Evolutionary conservation across 1,140 invertebrate genomes (phyloP), one percentile per base, ranked within the genome.

Genomic region (Pseudomyrmex dendroicus): DNA sequence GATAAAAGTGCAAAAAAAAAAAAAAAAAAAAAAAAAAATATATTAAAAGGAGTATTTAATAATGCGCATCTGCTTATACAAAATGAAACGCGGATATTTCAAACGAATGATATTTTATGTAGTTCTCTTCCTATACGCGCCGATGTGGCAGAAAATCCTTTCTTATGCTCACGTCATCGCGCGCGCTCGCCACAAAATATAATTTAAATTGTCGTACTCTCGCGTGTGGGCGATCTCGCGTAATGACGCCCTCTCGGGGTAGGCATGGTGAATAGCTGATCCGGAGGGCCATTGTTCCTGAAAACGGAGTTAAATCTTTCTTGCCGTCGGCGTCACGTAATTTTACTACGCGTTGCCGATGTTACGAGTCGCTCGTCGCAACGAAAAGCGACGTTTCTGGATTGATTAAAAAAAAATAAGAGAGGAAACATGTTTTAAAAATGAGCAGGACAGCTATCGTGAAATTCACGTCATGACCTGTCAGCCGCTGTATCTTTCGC

Each of bases 201-300:
- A 89, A 87, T 89, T 89, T 89, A 73, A 77, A 80, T 82, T 82
- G 76, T 80, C 76, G 66, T 80, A 59, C 63, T 86, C 25, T 56
- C 64, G 48, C 74, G 46, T 54, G 64, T 57, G 59, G 78, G 57
- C 62, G 67, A 84, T 87, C 72, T 72, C 76, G 46, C 82, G 82
- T 85, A 89, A 90, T 86, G 83, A 90, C 70, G 63, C 73, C 73
- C 87, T 89, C 87, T 90, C 85, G 82, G 67, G 86, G 70, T 70
- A 76, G 63, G 54, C 80, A 62, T 67, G 67, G 72, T 89, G 86
- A 89, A 89, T 86, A 77, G 66, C 73, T 63, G 88, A 89, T 89
- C 70, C 80, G 20, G 62, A 67, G 62, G 76, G 62, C 84, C 87
- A 91, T 89, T 91, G 89, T 91, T 88, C 83, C 80, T 74, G 59